Percentiles rank a stretch among this genome's conserved stretches.
phyloP scores from a whole-genome alignment of 2,113 vertebrate species.

The Phyllostomus hastatus region DNA sequence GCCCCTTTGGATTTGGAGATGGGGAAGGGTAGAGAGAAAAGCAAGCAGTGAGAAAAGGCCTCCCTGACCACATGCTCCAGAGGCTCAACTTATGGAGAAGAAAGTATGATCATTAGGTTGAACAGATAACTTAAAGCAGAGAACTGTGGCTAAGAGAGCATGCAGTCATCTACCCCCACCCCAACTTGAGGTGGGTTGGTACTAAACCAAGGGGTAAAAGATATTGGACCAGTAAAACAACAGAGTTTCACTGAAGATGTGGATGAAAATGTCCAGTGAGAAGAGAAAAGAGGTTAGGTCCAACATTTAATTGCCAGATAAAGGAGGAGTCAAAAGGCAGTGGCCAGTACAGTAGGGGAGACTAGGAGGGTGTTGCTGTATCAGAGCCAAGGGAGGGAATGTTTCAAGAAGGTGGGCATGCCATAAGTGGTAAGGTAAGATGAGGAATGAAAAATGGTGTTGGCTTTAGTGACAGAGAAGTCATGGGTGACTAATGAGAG shows the following conservation, averaged over 20 bases:
- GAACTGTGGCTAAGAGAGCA: background rate
- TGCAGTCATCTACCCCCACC: rapidly evolving
- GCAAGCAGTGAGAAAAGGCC: background rate
- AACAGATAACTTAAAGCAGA: background rate
- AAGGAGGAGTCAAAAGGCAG: background rate
- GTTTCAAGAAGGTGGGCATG: background rate
- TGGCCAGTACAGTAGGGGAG: background rate
- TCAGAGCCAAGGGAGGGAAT: background rate
- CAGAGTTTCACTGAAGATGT: background rate
- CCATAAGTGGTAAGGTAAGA: background rate
- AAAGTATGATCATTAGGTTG: background rate
- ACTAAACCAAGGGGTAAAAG: background rate
- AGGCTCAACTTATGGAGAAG: background rate
- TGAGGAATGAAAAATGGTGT: background rate
- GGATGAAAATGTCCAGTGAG: background rate
- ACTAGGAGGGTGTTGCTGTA: background rate
- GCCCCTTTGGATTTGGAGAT: background rate
- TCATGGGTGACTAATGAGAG: background rate
- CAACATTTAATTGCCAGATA: background rate
- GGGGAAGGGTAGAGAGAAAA: background rate
- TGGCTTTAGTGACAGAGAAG: background rate
- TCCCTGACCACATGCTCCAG: background rate
- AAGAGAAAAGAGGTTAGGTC: background rate
- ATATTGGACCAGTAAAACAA: background rate
- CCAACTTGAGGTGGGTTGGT: background rate